Evolutionary conservation across 2,888 invertebrate species (phyloP).

Genomic region (Frankliniella fusca): DNA sequence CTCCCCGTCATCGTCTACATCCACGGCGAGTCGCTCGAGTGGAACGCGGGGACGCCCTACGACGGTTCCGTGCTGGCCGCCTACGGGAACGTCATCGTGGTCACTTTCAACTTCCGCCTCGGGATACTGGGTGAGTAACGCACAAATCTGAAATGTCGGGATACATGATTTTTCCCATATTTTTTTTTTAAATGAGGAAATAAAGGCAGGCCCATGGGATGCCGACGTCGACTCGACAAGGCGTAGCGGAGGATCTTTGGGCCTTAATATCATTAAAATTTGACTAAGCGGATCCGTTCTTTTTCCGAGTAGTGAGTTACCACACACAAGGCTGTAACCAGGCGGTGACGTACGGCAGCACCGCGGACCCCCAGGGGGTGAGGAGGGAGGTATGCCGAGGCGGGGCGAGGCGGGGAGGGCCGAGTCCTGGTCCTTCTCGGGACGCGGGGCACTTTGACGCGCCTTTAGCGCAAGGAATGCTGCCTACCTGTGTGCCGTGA

Average conservation of each 20-base stretch:
- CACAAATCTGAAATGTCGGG: too few species aligned
- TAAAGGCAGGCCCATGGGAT: too few species aligned
- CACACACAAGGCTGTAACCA: neutral
- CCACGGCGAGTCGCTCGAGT: slow-evolving; percentile 93
- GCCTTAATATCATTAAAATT: too few species aligned
- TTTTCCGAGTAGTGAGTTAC: neutral
- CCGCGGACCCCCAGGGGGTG: neutral
- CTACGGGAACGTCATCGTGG: slow-evolving; percentile 82
- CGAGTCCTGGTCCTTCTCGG: neutral
- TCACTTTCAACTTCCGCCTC: slow-evolving; percentile 78
- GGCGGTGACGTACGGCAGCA: neutral
- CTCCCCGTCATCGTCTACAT: slow-evolving; percentile 87
- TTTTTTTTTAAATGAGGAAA: too few species aligned
- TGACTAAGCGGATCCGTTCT: too few species aligned
- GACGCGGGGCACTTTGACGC: neutral
- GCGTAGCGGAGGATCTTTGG: too few species aligned
- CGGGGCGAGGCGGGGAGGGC: neutral
- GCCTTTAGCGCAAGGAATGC: neutral
- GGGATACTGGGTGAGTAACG: slow-evolving; percentile 70
- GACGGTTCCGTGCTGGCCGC: slow-evolving; percentile 90
- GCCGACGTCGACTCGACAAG: too few species aligned
- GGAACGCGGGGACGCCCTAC: slow-evolving; percentile 96
- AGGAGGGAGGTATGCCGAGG: neutral
- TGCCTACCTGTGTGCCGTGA: neutral
- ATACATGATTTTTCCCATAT: too few species aligned